phyloP scores from a whole-genome alignment of 2,797 vertebrate species.

The Gouania willdenowi region DNA sequence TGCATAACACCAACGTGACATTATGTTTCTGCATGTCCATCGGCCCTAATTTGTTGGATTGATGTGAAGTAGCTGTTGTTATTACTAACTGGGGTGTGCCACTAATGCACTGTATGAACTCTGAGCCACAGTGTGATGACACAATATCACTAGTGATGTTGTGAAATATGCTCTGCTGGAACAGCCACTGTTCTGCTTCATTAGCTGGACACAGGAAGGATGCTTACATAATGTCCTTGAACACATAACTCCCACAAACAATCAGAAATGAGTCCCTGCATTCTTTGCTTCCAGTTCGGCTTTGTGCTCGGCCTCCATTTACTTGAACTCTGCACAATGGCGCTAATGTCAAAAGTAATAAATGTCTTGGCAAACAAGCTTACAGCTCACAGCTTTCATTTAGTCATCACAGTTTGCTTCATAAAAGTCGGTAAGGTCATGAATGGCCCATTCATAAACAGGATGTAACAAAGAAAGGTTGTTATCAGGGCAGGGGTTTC shows the following conservation, averaged over 20 bases:
- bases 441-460: conserved; percentile 46
- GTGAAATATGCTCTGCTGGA: conserved; percentile 3
- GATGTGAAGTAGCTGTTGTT: no score
- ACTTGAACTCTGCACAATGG: conserved; percentile 20
- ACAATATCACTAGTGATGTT: no score
- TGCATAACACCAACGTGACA: no score
- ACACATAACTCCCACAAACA: conserved; percentile 28
- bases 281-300: conserved; percentile 20
- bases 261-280: conserved; percentile 47
- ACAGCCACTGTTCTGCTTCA: not conserved
- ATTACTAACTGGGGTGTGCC: no score
- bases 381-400: conserved; percentile 10
- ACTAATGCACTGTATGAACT: no score
- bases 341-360: conserved; percentile 31
- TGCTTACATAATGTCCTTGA: conserved; percentile 49
- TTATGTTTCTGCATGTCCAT: no score
- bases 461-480: no score
- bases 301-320: conserved; percentile 35
- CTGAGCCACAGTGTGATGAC: no score
- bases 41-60: no score
- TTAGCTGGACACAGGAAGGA: conserved; percentile 19
- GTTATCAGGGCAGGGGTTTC: no score
- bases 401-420: conserved; percentile 38
- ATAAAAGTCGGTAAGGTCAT: conserved; percentile 21
- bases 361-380: conserved; percentile 16